Conservation (phyloP, 2,113 vertebrate genomes). For the Bufo gargarizans region DNA sequence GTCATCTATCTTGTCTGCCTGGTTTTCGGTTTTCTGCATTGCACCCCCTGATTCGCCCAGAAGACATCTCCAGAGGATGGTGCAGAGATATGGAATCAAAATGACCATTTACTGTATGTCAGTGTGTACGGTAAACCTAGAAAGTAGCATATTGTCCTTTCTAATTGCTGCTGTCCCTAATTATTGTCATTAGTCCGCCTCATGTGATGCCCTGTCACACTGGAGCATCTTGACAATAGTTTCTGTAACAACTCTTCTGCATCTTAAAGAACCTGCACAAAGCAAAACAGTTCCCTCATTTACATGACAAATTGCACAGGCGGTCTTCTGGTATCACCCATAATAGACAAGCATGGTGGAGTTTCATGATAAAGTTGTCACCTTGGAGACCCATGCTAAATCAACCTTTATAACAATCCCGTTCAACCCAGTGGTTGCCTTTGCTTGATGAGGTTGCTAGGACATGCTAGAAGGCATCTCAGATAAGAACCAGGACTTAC, state of each 20-base stretch:
- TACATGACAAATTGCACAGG: not conserved
- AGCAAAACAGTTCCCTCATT: not conserved
- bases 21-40: not conserved
- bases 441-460: not conserved
- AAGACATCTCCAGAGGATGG: not conserved
- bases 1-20: not conserved
- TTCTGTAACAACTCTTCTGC: not conserved
- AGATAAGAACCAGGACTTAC: not conserved
- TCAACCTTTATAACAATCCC: not conserved
- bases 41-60: not conserved
- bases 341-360: not conserved
- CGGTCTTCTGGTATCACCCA: not conserved
- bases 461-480: not conserved
- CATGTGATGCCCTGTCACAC: not conserved
- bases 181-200: not conserved
- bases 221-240: not conserved
- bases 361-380: not conserved
- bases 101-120: not conserved
- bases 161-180: not conserved
- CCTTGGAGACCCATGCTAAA: not conserved
- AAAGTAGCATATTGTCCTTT: not conserved
- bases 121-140: not conserved
- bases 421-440: not conserved
- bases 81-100: not conserved
- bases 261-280: not conserved